A percentile compares a stretch with the other conserved stretches of the same genome.
These are phyloP conservation scores for Zaprionus inermis DNA, from an alignment of 1,140 invertebrate genomes.

Conservation along the genomic window DNA sequence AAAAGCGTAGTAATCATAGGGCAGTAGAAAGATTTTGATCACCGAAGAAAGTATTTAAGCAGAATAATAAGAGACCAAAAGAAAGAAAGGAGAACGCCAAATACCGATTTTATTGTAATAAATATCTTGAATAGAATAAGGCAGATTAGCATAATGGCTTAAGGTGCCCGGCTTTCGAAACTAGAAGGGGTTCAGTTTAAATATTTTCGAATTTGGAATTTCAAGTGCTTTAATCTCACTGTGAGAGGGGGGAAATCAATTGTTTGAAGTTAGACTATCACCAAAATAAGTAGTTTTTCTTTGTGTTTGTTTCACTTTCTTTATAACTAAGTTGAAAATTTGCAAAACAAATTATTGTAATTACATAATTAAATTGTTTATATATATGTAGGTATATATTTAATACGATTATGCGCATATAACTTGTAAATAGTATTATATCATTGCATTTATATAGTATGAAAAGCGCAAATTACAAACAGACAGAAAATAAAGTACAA, in stretches of 20 bases:
- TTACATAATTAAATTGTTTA: constrained; percentile 48
- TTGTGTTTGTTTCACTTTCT: constrained; percentile 34
- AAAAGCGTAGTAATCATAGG: constrained; percentile 41
- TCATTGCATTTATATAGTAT: constrained; percentile 46
- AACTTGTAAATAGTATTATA: constrained; percentile 52
- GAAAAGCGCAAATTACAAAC: constrained; percentile 49
- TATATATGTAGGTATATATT: constrained; percentile 48
- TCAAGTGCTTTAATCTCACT: constrained; percentile 26
- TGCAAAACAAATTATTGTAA: constrained; percentile 46
- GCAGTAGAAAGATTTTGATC: constrained; percentile 24
- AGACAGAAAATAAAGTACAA: constrained; percentile 27
- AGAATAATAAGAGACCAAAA: constrained; percentile 29
- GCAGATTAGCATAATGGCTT: constrained; percentile 3
- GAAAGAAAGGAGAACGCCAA: constrained; percentile 32
- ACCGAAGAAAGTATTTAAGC: constrained; percentile 30
- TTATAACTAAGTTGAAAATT: constrained; percentile 39
- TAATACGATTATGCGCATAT: constrained; percentile 62
- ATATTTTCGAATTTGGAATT: constrained; percentile 15
- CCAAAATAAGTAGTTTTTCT: constrained; percentile 43
- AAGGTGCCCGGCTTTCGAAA: constrained; percentile 11
- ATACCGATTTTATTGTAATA: constrained; percentile 8
- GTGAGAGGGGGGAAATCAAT: constrained; percentile 11
- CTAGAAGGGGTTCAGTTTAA: constrained; percentile 4
- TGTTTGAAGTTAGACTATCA: constrained; percentile 19
- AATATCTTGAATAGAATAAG: constrained; percentile 15